Evolutionary conservation across 2,797 vertebrate genomes (phyloP).

Genomic region (Sylvia borin): DNA sequence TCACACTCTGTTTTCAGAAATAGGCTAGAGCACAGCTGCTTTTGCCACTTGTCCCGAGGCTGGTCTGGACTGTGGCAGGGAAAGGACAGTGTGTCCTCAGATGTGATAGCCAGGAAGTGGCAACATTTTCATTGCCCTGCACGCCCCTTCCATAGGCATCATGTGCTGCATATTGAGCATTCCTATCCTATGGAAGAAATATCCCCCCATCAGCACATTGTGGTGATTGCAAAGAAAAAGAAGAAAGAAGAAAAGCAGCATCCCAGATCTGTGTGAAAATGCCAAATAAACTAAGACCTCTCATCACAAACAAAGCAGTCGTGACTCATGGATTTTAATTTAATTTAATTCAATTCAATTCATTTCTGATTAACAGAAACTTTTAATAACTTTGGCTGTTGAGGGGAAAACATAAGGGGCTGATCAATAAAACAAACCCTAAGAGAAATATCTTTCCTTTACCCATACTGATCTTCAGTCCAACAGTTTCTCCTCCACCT

Average conservation of each 20-base stretch:
- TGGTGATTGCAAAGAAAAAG: no score
- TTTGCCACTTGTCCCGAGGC: neutral
- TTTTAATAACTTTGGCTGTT: neutral
- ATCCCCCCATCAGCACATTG: no score
- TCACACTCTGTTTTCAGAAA: neutral
- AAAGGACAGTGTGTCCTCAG: neutral
- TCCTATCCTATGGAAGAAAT: neutral
- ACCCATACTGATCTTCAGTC: neutral
- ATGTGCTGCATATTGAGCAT: fast-evolving
- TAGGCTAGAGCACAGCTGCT: neutral
- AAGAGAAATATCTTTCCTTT: neutral
- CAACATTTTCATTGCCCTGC: neutral
- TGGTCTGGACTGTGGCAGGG: neutral
- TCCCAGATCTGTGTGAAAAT: neutral
- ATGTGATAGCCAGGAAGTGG: neutral
- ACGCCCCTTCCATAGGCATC: neutral
- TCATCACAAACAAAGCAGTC: neutral
- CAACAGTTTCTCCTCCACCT: neutral
- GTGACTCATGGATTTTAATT: neutral
- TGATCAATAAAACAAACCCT: neutral
- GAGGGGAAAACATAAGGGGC: neutral
- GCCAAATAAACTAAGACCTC: neutral
- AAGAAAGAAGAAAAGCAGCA: fast-evolving
- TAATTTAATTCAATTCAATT: neutral
- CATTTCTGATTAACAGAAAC: fast-evolving